These are phyloP conservation scores for Microctenopoma stevenorrisi DNA, from an alignment of 2,797 vertebrate genomes.

Conservation along the genomic window DNA sequence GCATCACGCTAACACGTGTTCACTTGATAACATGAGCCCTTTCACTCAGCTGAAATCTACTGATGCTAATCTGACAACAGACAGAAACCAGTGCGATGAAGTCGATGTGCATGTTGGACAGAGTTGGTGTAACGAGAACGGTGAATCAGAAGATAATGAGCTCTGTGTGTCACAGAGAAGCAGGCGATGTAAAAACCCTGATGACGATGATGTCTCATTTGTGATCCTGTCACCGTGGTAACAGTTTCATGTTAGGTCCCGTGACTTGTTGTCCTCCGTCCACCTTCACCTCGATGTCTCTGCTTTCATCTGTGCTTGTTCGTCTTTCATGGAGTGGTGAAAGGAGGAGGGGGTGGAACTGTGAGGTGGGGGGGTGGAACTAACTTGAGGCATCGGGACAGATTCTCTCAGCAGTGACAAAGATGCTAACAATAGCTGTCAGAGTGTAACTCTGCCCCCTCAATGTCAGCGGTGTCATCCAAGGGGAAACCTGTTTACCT, in stretches of 20 bases:
- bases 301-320: conserved; percentile 19
- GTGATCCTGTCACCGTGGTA: conserved; percentile 48
- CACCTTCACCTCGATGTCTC: conserved; percentile 11
- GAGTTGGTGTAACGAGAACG: neutral
- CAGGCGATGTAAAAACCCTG: too few relatives aligned
- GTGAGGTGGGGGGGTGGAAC: conserved; percentile 2
- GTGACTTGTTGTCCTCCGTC: conserved; percentile 1
- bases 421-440: conserved; percentile 62
- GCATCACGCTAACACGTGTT: too few relatives aligned
- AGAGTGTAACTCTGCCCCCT: conserved; percentile 44
- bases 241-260: conserved; percentile 40
- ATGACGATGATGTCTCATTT: conserved; percentile 1
- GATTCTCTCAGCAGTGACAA: conserved; percentile 49
- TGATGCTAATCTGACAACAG: too few relatives aligned
- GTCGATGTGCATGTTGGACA: too few relatives aligned
- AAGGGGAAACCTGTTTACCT: conserved; percentile 55
- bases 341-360: conserved; percentile 16
- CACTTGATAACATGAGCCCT: too few relatives aligned
- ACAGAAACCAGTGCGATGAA: too few relatives aligned
- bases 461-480: conserved; percentile 48
- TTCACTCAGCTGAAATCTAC: too few relatives aligned
- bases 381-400: conserved; percentile 39
- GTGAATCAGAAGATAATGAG: too few relatives aligned
- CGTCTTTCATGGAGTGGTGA: conserved; percentile 38
- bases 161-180: too few relatives aligned